Base-by-base conservation (phyloP, 1,140 invertebrate genomes). In the Thalassaphorura encarpata region DNA sequence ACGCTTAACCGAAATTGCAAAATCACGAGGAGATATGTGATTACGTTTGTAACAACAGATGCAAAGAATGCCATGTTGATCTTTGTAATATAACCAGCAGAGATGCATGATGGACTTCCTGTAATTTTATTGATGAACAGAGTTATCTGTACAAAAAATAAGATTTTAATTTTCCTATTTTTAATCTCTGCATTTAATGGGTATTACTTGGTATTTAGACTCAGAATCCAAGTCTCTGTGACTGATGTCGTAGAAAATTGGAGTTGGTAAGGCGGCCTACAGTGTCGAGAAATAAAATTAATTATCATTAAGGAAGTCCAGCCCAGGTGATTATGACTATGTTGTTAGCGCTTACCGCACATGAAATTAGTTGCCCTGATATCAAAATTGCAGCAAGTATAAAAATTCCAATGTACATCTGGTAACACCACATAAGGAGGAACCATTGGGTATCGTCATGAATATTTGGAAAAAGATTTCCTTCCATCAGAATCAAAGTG, bases 1-100 rank as follows among this genome's bases (percentile, higher is more conserved):
- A 11, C 52, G 13, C 52, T 41, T 26, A 54, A 23, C 19, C 52
- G 40, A 54, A 54, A 54, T 26, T 54, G 52, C 3, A 54, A 21
- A 8, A 54, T 43, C 2, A 54, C 52, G 3, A 54, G 28, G 23
- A 54, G 42, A 29, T 54, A 54, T 2, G 52, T 54, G n/a, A 41
- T 54, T 3, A 46, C 42, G 27, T 54, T 54, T 28, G 52, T 54
- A 11, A 40, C 41, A 19, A 41, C 52, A 4, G 52, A 33, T 16
- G 40, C 39, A 18, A 54, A 3, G 21, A 54, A 54, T 4, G 6
- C 21, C 5, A 54, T n/a, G 16, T 41, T 41, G 19, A 54, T 27
- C 19, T 43, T 54, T 19, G 52, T 29, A 4, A 54, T 26, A 29
- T 46, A n/a, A 26, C 41, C 29, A 2, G 52, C 52, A 5, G 40